phyloP scores from a whole-genome alignment of 2,888 invertebrate species.

The Agrotis puta region DNA sequence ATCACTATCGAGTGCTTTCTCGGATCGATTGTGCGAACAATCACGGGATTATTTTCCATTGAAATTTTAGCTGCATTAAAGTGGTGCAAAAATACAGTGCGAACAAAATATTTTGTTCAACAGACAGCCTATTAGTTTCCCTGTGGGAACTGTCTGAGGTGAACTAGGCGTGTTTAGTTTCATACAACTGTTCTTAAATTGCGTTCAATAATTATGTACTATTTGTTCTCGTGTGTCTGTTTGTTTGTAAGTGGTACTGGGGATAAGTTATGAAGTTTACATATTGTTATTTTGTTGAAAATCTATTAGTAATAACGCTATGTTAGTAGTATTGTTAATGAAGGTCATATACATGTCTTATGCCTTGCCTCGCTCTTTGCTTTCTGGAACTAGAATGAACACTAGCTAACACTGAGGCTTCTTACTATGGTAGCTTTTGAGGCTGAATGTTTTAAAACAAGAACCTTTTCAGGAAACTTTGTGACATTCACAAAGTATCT shows the following conservation, averaged over 20 bases:
- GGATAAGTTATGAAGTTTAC: not conserved
- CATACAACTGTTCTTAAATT: conserved; percentile 84
- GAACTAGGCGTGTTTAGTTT: conserved; percentile 89
- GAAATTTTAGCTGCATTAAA: conserved; percentile 74
- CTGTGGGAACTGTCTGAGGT: conserved; percentile 89
- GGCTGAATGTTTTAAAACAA: too few relatives aligned
- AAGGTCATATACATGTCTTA: too few relatives aligned
- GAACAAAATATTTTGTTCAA: conserved; percentile 86
- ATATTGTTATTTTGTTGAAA: not conserved
- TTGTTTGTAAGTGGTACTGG: conserved; percentile 25
- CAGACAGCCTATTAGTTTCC: conserved; percentile 88
- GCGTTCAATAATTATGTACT: conserved; percentile 74
- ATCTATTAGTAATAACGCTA: too few relatives aligned
- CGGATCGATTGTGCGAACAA: conserved; percentile 33
- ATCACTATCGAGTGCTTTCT: conserved; percentile 47
- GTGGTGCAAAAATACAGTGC: conserved; percentile 81
- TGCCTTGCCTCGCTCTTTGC: too few relatives aligned
- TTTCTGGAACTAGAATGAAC: too few relatives aligned
- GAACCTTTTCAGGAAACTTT: too few relatives aligned
- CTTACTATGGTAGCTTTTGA: too few relatives aligned
- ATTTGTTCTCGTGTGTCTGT: conserved; percentile 65
- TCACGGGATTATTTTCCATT: conserved; percentile 43
- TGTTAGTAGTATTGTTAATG: too few relatives aligned
- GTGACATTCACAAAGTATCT: too few relatives aligned
- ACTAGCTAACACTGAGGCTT: too few relatives aligned